phyloP scores from a whole-genome alignment of 2,888 invertebrate species.

The Philonicus albiceps region DNA sequence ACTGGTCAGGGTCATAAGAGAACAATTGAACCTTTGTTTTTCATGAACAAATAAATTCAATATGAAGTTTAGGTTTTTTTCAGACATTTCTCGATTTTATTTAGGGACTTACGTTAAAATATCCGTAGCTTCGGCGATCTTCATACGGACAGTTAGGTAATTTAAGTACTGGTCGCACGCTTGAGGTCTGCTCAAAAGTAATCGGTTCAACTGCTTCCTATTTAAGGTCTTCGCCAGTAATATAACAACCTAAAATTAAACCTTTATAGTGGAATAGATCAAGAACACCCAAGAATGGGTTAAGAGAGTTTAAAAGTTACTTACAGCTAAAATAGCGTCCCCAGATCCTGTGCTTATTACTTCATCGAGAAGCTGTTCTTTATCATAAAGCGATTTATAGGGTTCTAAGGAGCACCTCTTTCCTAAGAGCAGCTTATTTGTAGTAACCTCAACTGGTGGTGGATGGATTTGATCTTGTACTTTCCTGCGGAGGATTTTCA shows the following conservation, averaged over 20 bases:
- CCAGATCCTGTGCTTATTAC: conserved; percentile 78
- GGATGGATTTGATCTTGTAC: conserved; percentile 53
- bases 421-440: conserved; percentile 64
- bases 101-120: conserved; percentile 71
- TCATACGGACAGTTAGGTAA: conserved; percentile 74
- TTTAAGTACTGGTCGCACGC: conserved; percentile 79
- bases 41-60: too few relatives aligned
- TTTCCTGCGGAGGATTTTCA: conserved; percentile 56
- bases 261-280: not conserved
- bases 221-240: conserved; percentile 80
- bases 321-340: conserved; percentile 70
- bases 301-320: not conserved
- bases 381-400: conserved; percentile 71
- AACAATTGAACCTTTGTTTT: too few relatives aligned
- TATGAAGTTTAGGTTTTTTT: too few relatives aligned
- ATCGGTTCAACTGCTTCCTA: conserved; percentile 72
- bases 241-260: conserved; percentile 69
- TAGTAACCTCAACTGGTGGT: conserved; percentile 57
- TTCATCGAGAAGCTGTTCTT: conserved; percentile 75
- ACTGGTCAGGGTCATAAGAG: not conserved
- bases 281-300: not conserved
- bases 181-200: conserved; percentile 73
- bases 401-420: conserved; percentile 65
- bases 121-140: conserved; percentile 74
- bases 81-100: not conserved